Conservation (phyloP, 1,140 invertebrate species). For the Trichomalopsis sarcophagae region DNA sequence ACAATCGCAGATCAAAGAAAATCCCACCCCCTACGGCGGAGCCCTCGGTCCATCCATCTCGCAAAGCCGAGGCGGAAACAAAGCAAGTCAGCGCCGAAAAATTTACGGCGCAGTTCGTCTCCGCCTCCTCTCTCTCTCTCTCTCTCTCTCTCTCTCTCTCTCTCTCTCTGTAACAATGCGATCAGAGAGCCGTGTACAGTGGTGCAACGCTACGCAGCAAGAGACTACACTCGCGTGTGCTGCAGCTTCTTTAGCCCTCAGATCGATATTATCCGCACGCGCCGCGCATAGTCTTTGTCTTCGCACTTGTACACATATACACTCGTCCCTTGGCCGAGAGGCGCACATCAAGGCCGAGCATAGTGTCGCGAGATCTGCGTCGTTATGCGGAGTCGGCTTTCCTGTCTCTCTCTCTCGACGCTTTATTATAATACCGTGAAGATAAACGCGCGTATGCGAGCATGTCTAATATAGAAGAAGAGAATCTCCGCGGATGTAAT, state of each 20-base stretch:
- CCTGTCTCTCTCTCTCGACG: background rate
- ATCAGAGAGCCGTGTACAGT: background rate
- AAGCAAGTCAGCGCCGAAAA: constrained; percentile 17
- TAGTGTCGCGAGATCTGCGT: background rate
- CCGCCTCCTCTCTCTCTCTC: constrained; percentile 35
- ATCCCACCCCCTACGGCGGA: background rate
- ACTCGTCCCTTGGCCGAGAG: background rate
- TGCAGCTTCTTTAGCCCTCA: background rate
- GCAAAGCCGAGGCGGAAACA: background rate
- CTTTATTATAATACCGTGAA: background rate
- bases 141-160: constrained; percentile 22
- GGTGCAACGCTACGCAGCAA: background rate
- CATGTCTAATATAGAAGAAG: background rate
- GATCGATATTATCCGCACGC: constrained; percentile 5
- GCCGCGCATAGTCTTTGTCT: background rate
- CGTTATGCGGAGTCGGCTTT: background rate
- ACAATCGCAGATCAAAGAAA: background rate
- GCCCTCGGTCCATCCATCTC: background rate
- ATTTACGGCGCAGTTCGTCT: constrained; percentile 27
- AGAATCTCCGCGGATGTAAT: constrained; percentile 23
- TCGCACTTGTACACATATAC: background rate
- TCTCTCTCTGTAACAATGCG: constrained; percentile 15
- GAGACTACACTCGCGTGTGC: background rate
- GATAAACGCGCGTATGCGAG: background rate
- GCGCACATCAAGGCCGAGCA: background rate